Conservation (phyloP, 1,140 invertebrate genomes). For the Trachymyrmex cornetzi region DNA sequence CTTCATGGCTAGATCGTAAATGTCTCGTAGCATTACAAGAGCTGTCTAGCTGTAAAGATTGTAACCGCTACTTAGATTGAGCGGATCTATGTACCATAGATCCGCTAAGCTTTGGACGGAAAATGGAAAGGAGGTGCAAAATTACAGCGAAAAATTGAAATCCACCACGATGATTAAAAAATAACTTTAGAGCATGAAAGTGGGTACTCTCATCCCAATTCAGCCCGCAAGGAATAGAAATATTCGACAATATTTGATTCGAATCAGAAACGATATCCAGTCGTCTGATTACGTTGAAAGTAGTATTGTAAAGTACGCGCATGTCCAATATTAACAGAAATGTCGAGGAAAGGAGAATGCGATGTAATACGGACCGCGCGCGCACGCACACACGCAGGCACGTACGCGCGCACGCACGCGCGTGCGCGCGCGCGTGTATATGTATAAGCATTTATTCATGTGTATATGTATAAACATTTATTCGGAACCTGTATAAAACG, state of each 20-base stretch:
- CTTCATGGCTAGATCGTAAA: constrained; percentile 31
- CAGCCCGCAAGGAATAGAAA: neutral
- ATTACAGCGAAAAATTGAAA: constrained; percentile 36
- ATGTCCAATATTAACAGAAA: constrained; percentile 28
- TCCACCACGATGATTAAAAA: constrained; percentile 48
- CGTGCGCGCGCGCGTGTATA: no score
- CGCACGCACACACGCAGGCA: neutral
- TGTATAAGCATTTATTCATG: no score
- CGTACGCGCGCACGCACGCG: no score
- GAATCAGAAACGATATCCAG: constrained; percentile 3
- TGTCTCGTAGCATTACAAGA: constrained; percentile 28
- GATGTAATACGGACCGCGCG: neutral
- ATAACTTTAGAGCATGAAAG: constrained; percentile 29
- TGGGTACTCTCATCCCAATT: constrained; percentile 13
- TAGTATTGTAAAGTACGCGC: constrained; percentile 20
- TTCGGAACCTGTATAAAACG: neutral
- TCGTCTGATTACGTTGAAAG: constrained; percentile 7
- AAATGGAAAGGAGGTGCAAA: neutral
- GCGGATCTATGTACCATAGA: neutral
- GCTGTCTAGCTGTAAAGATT: neutral
- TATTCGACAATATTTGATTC: constrained; percentile 16
- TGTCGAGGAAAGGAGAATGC: constrained; percentile 28
- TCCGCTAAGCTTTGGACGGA: constrained; percentile 13
- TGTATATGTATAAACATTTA: neutral
- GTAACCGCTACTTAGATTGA: constrained; percentile 31